Base-by-base conservation (phyloP, 2,888 invertebrate genomes). In the Anoplius nigerrimus region DNA sequence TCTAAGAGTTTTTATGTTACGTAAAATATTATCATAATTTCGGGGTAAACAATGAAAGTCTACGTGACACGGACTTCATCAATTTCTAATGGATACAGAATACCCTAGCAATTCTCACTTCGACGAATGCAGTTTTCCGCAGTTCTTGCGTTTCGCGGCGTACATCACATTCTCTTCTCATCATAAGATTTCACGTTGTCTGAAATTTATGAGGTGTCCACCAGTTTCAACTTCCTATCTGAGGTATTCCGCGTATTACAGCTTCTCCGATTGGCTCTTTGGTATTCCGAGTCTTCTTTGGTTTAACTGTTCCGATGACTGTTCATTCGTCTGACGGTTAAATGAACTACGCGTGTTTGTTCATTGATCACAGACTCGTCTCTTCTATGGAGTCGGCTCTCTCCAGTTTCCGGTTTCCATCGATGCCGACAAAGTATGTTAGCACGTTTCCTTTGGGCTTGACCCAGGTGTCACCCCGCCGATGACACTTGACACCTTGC, bases 351-450 rank as follows among this genome's bases (percentile, higher is more conserved):
- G 13, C 24, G 54, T 2, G 24, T 53, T 54, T 18, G 42, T 15
- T 59, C 42, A 20, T 62, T n/a, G 15, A 73, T 86, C 80, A 86
- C 69, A 86, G 79, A 76, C 78, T 83, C 45, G 87, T 87, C 55
- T 85, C 86, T 57, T 85, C 85, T 1, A 80, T 65, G 59, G 80
- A 82, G 66, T 81, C 81, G 34, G 75, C 53, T 69, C 75, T 81
- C 60, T 81, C 75, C 5, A 87, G 78, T n/a, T 80, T 78, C 42
- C 80, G 78, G 65, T 92, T 88, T 45, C 93, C 91, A 82, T 94
- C 93, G 15, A 94, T 89, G 15, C 92, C 92, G 8, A 95, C 92
- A 81, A 93, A 94, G 85, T 94, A 95, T 2, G 95, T 95, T 74
- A 93, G 92, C 18, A 94, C 92, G 20, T 91, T 91, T 57, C 91